A percentile compares a stretch with the other conserved stretches of the same genome.
Evolutionary conservation across 2,888 invertebrate genomes (phyloP).

Genomic region (Fissipunctia ypsillon): DNA sequence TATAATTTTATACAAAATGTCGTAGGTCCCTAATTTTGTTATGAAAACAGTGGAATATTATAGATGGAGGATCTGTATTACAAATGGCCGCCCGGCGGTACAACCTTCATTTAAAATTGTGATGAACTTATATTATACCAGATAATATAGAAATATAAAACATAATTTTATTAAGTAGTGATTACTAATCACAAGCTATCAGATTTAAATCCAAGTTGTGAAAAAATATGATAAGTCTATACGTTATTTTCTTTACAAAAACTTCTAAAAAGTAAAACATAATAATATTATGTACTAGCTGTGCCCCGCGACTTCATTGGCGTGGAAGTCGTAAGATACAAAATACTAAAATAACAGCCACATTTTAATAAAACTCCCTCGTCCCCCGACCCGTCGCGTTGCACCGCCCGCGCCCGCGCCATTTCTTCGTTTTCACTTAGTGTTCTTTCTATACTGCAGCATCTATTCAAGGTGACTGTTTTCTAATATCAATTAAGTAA

Average conservation of each 20-base stretch:
- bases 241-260: not conserved
- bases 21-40: slow-evolving; percentile 4
- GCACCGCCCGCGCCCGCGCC: no score
- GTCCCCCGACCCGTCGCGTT: no score
- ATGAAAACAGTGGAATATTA: slow-evolving; percentile 6
- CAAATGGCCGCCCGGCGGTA: slow-evolving; percentile 7
- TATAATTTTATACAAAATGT: slow-evolving; percentile 16
- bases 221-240: not conserved
- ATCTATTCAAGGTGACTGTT: no score
- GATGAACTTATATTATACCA: not conserved
- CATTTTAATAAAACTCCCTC: no score
- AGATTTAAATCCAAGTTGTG: not conserved
- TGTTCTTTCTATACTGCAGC: no score
- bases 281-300: no score
- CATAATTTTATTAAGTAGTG: not conserved
- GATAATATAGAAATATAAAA: not conserved
- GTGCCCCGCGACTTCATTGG: no score
- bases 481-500: no score
- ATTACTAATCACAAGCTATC: not conserved
- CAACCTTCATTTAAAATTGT: slow-evolving; percentile 17
- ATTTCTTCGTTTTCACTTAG: no score
- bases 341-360: no score
- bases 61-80: slow-evolving; percentile 6
- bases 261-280: no score
- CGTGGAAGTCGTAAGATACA: no score